Conservation (phyloP, 2,113 vertebrate species). For the Neolamprologus fasciatus region DNA sequence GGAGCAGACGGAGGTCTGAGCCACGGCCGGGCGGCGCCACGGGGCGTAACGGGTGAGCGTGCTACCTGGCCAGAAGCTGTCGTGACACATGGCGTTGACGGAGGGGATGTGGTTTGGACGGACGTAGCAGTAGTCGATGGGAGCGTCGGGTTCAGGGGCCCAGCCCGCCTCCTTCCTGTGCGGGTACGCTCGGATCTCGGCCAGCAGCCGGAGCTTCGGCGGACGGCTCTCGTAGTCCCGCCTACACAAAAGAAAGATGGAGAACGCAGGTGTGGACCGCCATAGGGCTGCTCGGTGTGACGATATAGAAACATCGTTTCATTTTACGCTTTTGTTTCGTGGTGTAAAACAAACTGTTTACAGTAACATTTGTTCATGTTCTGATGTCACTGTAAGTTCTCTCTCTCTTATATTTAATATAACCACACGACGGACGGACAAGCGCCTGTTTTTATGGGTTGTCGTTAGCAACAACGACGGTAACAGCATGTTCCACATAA, state of each 20-base stretch:
- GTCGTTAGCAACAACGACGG: fast-evolving
- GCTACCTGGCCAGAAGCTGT: slow-evolving; percentile 96
- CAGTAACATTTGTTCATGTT: fast-evolving
- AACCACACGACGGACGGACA: fast-evolving
- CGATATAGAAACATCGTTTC: fast-evolving
- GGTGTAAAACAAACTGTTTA: background rate
- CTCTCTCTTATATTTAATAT: background rate
- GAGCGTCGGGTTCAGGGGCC: slow-evolving; percentile 77
- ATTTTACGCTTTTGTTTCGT: background rate
- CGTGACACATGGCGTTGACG: slow-evolving; percentile 94
- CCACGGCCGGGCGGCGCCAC: fast-evolving
- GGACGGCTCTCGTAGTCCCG: slow-evolving; percentile 91
- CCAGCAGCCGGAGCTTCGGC: slow-evolving; percentile 81
- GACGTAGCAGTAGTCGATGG: slow-evolving; percentile 95
- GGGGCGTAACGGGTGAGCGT: fast-evolving
- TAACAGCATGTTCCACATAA: fast-evolving
- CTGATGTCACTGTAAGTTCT: fast-evolving
- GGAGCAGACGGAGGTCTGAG: background rate
- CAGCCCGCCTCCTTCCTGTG: slow-evolving; percentile 76
- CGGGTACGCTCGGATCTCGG: slow-evolving; percentile 78
- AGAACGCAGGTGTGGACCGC: background rate
- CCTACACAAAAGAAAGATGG: slow-evolving; percentile 53
- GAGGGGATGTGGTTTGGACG: slow-evolving; percentile 93
- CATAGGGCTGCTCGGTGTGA: fast-evolving
- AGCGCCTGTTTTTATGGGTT: fast-evolving